These are phyloP conservation scores for Palythoa grandiflora DNA, from an alignment of 92 coral and sea anemone species.

Conservation along the genomic window DNA sequence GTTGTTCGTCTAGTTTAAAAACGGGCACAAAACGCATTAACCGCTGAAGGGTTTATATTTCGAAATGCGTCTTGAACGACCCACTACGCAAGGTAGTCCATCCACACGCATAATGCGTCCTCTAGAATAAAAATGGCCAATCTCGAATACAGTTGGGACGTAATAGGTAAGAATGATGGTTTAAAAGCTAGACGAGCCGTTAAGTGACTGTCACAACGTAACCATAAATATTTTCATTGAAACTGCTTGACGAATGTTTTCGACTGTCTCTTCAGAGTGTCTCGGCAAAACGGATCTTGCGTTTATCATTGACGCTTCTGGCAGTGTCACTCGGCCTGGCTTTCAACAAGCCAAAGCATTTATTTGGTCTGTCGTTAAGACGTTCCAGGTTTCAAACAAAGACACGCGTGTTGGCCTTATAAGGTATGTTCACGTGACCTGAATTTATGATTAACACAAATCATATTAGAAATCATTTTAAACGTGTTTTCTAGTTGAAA, in stretches of 20 bases:
- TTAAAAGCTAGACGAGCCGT: no score
- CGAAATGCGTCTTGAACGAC: no score
- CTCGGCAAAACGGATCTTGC: slow-evolving; percentile 75
- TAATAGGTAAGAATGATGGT: no score
- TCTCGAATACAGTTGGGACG: no score
- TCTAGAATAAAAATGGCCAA: no score
- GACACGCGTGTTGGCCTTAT: slow-evolving; percentile 78
- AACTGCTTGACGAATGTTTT: background rate
- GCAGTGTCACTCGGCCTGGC: slow-evolving; percentile 55
- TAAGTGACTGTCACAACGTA: background rate
- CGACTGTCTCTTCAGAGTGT: slow-evolving; percentile 56
- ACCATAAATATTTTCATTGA: background rate
- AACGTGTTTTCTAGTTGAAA: background rate
- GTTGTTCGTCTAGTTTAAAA: no score
- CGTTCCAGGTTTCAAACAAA: slow-evolving; percentile 68
- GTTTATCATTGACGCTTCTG: slow-evolving; percentile 80
- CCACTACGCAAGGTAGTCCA: no score
- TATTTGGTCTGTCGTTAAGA: slow-evolving; percentile 68
- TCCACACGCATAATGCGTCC: no score
- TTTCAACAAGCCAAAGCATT: slow-evolving; percentile 74
- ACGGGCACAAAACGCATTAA: no score
- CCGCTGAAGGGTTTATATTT: no score
- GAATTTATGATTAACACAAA: background rate
- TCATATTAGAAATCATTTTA: background rate
- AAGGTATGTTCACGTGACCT: slow-evolving; percentile 57